These are phyloP conservation scores for Trachelus stipa DNA, from an alignment of 2,888 invertebrate species.

Conservation along the genomic window DNA sequence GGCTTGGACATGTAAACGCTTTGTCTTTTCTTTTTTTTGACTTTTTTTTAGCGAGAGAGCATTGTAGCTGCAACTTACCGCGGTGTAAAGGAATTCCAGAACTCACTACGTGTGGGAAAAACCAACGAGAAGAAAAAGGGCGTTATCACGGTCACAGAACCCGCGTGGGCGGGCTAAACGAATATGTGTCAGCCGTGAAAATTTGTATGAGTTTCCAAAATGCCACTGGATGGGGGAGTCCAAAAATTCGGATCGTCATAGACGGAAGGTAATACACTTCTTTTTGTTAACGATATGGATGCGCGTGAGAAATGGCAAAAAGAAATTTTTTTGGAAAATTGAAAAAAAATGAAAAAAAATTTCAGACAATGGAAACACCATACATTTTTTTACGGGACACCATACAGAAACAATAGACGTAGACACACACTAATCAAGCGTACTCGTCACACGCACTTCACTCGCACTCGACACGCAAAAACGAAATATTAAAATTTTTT, in stretches of 20 bases:
- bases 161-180: conserved; percentile 52
- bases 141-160: conserved; percentile 67
- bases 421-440: conserved; percentile 66
- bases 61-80: conserved; percentile 86
- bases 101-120: conserved; percentile 83
- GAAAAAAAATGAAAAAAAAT: background rate
- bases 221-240: accelerated
- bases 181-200: background rate
- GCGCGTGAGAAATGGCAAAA: no score
- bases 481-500: background rate
- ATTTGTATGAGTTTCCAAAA: background rate
- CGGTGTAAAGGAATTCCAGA: conserved; percentile 98
- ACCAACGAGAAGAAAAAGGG: conserved; percentile 66
- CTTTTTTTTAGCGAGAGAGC: conserved; percentile 59
- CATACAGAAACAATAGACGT: conserved; percentile 66
- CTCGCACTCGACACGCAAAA: conserved; percentile 28
- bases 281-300: no score
- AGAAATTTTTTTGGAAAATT: background rate
- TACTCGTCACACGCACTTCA: conserved; percentile 52
- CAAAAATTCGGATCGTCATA: no score
- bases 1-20: conserved; percentile 44
- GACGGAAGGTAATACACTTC: no score
- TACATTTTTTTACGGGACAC: conserved; percentile 13
- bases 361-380: background rate
- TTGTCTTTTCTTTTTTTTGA: conserved; percentile 37